Percentiles rank a stretch among this genome's conserved stretches.
Conservation (phyloP, 2,888 invertebrate species). For the Orchesella flavescens region DNA sequence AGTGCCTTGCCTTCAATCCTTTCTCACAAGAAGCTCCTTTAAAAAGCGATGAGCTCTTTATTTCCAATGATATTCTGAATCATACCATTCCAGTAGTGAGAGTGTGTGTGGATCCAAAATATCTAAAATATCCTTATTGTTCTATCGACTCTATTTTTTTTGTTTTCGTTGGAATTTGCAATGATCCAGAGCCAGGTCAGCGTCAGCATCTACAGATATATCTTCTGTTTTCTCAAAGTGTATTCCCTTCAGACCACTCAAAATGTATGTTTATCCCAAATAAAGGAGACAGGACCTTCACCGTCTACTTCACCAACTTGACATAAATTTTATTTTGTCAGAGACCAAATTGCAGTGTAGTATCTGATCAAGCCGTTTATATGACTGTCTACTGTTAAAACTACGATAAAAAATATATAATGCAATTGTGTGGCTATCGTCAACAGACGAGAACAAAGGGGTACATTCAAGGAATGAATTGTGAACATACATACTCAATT, state of each 20-base stretch:
- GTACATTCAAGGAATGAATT: too few relatives aligned
- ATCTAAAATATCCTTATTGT: background rate
- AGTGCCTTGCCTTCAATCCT: conserved; percentile 28
- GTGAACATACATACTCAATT: too few relatives aligned
- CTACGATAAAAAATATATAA: too few relatives aligned
- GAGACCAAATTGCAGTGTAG: background rate
- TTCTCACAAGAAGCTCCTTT: background rate
- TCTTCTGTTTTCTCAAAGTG: background rate
- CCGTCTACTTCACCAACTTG: background rate
- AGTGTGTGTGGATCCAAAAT: background rate
- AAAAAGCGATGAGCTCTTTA: background rate
- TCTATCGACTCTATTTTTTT: conserved; percentile 9
- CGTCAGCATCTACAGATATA: conserved; percentile 30
- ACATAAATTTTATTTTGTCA: conserved; percentile 35
- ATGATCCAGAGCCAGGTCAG: conserved; percentile 32
- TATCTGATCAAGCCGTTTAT: too few relatives aligned
- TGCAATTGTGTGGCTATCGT: too few relatives aligned
- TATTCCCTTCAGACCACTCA: background rate
- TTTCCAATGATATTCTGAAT: background rate
- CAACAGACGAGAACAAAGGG: too few relatives aligned
- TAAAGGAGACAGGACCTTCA: conserved; percentile 14
- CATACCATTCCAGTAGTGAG: too few relatives aligned
- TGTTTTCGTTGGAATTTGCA: conserved; percentile 27
- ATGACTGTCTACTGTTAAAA: too few relatives aligned
- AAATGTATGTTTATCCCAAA: conserved; percentile 21